phyloP scores from a whole-genome alignment of 1,140 invertebrate species.

The Alviniconcha marisindica region DNA sequence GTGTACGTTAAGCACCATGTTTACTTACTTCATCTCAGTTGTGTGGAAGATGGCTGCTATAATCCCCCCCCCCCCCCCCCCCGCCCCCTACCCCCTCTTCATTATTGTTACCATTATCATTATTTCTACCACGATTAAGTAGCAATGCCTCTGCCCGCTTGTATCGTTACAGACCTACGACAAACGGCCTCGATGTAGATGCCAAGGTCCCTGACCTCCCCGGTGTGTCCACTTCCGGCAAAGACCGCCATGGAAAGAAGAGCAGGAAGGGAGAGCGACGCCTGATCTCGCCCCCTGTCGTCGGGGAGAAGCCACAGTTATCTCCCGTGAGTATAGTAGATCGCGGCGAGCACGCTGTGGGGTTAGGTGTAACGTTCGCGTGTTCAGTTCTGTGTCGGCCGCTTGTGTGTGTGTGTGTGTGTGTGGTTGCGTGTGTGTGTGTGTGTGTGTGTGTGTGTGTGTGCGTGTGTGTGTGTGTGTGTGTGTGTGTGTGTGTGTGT shows the following conservation, averaged over 20 bases:
- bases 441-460: conserved; percentile 17
- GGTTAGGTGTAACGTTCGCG: no score
- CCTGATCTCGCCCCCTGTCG: conserved; percentile 15
- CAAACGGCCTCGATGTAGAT: not conserved
- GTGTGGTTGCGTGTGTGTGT: conserved; percentile 1
- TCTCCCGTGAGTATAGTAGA: not conserved
- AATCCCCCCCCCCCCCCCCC: no score
- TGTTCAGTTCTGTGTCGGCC: no score
- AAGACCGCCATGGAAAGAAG: not conserved
- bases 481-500: conserved; percentile 15
- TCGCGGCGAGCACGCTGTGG: no score
- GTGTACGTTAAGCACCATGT: no score
- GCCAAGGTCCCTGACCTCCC: conserved; percentile 18
- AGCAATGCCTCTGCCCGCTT: no score
- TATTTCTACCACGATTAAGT: no score
- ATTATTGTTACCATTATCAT: no score
- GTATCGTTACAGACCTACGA: not conserved
- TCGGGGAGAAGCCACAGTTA: not conserved
- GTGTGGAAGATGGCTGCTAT: no score
- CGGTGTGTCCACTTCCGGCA: not conserved
- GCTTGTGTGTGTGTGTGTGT: conserved; percentile 20
- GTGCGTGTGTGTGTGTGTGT: conserved; percentile 1
- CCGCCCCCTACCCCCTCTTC: no score
- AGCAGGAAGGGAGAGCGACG: conserved; percentile 12
- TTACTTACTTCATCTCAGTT: no score